Conservation (phyloP, 2,113 vertebrate species). For the Tauraco erythrolophus region DNA sequence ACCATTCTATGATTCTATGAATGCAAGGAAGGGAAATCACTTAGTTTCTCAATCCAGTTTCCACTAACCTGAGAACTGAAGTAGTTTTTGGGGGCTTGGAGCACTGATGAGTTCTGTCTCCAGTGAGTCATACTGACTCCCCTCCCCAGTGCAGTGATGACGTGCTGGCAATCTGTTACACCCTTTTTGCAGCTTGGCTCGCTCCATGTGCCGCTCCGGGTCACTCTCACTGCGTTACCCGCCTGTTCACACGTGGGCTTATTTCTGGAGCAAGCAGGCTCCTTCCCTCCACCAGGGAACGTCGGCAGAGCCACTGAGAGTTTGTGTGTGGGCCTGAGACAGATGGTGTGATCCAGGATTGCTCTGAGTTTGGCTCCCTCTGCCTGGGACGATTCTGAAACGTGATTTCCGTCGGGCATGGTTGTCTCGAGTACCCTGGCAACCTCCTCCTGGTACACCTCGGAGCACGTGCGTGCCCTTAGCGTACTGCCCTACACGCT, state of each 20-base stretch:
- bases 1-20: too few relatives aligned
- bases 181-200: not conserved
- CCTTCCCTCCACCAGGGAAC: not conserved
- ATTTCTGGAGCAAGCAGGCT: not conserved
- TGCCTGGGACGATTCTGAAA: not conserved
- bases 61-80: not conserved
- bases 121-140: rapidly evolving
- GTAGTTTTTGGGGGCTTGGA: not conserved
- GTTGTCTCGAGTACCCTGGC: not conserved
- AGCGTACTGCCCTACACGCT: not conserved
- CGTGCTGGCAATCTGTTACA: not conserved
- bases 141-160: not conserved
- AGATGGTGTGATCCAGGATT: not conserved
- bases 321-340: not conserved
- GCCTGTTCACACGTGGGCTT: not conserved
- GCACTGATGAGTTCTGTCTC: not conserved
- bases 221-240: not conserved
- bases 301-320: not conserved
- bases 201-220: not conserved
- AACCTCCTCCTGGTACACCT: not conserved
- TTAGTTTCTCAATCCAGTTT: not conserved
- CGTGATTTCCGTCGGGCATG: not conserved
- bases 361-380: not conserved
- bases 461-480: rapidly evolving
- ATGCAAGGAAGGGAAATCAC: too few relatives aligned